Conservation (phyloP, 2,888 invertebrate species). For the Amphimallon solstitiale region DNA sequence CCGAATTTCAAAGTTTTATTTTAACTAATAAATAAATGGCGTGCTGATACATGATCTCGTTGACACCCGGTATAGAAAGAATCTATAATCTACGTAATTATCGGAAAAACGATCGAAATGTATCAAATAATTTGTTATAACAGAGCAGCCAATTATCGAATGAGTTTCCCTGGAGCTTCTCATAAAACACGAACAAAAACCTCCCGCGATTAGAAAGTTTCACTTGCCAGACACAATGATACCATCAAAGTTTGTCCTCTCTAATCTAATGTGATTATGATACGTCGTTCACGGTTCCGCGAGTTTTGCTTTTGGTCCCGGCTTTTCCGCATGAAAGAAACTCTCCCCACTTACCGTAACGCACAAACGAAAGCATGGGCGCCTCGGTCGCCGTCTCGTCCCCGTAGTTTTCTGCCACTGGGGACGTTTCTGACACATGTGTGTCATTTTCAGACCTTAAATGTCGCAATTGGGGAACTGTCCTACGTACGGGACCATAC, state of each 20-base stretch:
- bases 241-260: not conserved
- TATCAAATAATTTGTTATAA: too few relatives aligned
- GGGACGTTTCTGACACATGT: conserved; percentile 21
- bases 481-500: conserved; percentile 18
- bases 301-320: not conserved
- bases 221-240: not conserved
- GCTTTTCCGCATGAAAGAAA: conserved; percentile 8
- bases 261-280: conserved; percentile 17
- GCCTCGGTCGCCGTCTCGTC: conserved; percentile 7
- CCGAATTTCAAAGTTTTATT: too few relatives aligned
- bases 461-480: conserved; percentile 16
- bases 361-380: not conserved
- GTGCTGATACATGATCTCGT: too few relatives aligned
- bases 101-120: too few relatives aligned
- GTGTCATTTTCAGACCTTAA: conserved; percentile 27
- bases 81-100: too few relatives aligned
- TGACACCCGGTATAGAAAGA: too few relatives aligned
- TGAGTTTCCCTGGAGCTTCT: not conserved
- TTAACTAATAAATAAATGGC: too few relatives aligned
- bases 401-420: conserved; percentile 12
- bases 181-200: not conserved
- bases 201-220: not conserved
- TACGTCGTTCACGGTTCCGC: conserved; percentile 9
- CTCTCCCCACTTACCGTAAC: conserved; percentile 3
- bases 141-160: not conserved